Base-by-base conservation (phyloP, 1,140 invertebrate species). In the Caenorhabditis brenneri region DNA sequence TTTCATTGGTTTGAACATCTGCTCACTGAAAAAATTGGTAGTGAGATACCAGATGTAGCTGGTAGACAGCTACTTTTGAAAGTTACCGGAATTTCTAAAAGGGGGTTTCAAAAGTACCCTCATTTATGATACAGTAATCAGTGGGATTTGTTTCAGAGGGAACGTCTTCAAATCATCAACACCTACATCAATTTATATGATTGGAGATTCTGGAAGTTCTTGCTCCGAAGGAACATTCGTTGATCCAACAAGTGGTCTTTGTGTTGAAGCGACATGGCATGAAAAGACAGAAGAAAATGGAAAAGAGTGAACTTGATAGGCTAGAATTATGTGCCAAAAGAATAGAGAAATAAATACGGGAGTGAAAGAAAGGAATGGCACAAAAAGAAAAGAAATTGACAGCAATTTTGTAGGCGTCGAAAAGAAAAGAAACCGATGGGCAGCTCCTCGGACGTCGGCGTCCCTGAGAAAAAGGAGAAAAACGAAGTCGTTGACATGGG, bases 321-420 rank as follows among this genome's bases (percentile, higher is more conserved):
- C 39, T 79, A 79, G n/a, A 79, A 79, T 49, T 27, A 51, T 49
- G 74, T 31, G 19, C 7, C 55, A 27, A 29, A 46, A 10, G 48
- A 31, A 48, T 24, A 79, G 19, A 79, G 39, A 27, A 79, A 27
- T 48, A 10, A 31, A 22, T 29, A 80, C 12, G 33, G 12, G 51
- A 16, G 29, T 9, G 48, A 19, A 51, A 36, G 31, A 36, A 80
- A 53, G 48, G 22, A 33, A 36, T 29, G 19, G 79, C 55, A 58
- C 24, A 39, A 69, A 69, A 27, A 19, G 16, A 42, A 15, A 39
- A 60, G 48, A 58, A 81, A 80, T 80, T 80, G 78, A 80, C 46
- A 80, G 78, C 46, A 49, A 80, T 51, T 49, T 51, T 53, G 78
- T 51, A 80, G 78, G 46, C 24, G 78, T 53, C 78, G 31, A n/a